phyloP scores from a whole-genome alignment of 2,888 invertebrate species.

The Pheosia tremula region DNA sequence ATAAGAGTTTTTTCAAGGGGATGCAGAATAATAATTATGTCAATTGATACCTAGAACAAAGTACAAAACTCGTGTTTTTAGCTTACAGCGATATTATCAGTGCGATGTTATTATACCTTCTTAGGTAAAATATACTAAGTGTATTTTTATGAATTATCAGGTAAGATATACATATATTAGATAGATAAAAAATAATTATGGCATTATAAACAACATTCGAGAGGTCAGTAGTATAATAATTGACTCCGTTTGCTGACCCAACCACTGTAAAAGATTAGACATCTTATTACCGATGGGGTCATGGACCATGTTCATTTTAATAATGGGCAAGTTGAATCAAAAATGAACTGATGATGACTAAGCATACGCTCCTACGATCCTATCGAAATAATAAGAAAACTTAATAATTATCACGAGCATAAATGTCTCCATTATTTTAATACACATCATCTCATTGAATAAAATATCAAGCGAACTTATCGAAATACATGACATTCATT shows the following conservation, averaged over 20 bases:
- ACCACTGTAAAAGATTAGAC: constrained; percentile 1
- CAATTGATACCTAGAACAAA: too few relatives aligned
- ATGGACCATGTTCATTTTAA: constrained; percentile 2
- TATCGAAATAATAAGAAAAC: too few relatives aligned
- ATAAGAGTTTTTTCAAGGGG: too few relatives aligned
- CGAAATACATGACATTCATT: constrained; percentile 9
- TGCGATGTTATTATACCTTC: too few relatives aligned
- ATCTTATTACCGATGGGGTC: not conserved
- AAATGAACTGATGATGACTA: not conserved
- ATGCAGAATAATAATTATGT: too few relatives aligned
- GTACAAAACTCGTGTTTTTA: too few relatives aligned
- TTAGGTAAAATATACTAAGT: too few relatives aligned
- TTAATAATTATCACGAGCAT: too few relatives aligned
- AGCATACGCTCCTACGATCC: too few relatives aligned
- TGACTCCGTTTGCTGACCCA: not conserved
- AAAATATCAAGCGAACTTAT: constrained; percentile 3
- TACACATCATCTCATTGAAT: not conserved
- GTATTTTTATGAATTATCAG: too few relatives aligned
- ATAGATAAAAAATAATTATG: not conserved
- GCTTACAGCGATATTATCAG: too few relatives aligned
- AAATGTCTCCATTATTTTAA: not conserved
- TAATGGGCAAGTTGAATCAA: not conserved
- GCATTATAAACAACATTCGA: constrained; percentile 2
- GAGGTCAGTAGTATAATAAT: constrained; percentile 2
- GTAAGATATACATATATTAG: not conserved